Percentiles rank a stretch among this genome's conserved stretches.
Conservation (phyloP, 2,797 vertebrate genomes). For the Rousettus madagascariensis region DNA sequence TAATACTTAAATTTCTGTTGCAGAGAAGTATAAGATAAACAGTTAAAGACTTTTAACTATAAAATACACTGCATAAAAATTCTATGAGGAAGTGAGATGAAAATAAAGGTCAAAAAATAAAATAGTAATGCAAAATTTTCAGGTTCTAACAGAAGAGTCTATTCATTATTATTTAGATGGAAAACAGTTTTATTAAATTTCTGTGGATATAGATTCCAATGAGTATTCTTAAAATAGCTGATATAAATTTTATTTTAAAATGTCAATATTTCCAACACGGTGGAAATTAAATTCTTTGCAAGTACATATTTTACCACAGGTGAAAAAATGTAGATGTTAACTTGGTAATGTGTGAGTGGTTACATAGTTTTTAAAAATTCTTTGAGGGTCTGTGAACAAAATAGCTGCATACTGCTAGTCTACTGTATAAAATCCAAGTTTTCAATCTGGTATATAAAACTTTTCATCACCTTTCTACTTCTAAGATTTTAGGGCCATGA, state of each 20-base stretch:
- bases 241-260: slow-evolving; percentile 35
- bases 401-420: not conserved
- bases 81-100: not conserved
- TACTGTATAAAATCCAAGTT: not conserved
- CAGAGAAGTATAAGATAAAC: not conserved
- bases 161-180: not conserved
- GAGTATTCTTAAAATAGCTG: not conserved
- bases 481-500: not conserved
- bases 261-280: not conserved
- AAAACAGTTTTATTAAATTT: not conserved
- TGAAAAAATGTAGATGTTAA: not conserved
- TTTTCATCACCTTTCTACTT: not conserved
- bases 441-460: not conserved
- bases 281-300: slow-evolving; percentile 1
- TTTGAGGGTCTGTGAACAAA: not conserved
- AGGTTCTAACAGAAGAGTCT: not conserved
- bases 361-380: slow-evolving; percentile 1
- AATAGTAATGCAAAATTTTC: not conserved
- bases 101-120: slow-evolving; percentile 45
- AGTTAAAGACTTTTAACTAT: not conserved
- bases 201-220: not conserved
- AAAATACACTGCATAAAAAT: not conserved
- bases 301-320: not conserved
- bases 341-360: slow-evolving; percentile 24
- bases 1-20: slow-evolving; percentile 3